Evolutionary conservation across 2,888 invertebrate genomes (phyloP).

Genomic region (Hirtodrosophila duncani): DNA sequence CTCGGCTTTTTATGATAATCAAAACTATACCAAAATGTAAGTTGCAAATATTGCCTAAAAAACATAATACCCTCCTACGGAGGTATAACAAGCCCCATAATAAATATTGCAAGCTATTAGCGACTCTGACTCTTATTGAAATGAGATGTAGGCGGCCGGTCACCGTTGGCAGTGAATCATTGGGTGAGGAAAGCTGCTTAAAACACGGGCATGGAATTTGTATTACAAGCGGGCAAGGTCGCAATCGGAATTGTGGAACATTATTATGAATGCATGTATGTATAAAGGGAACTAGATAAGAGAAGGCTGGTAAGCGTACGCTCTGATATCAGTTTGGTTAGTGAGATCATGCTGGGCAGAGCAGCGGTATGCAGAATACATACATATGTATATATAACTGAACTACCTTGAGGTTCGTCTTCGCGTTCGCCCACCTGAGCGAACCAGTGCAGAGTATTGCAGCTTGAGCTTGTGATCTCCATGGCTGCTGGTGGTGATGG

Average conservation of each 20-base stretch:
- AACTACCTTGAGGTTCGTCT: constrained; percentile 72
- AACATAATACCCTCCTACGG: too few relatives aligned
- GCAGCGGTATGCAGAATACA: constrained; percentile 8
- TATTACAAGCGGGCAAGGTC: constrained; percentile 37
- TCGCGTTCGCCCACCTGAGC: constrained; percentile 76
- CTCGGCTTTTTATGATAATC: too few relatives aligned
- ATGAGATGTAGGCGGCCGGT: too few relatives aligned
- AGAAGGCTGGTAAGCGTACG: constrained; percentile 25
- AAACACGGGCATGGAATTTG: constrained; percentile 9
- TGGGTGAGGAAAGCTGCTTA: constrained; percentile 1
- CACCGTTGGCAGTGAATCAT: not conserved
- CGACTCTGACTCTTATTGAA: too few relatives aligned
- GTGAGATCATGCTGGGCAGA: constrained; percentile 39
- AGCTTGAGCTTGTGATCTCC: constrained; percentile 48
- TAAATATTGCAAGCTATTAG: too few relatives aligned
- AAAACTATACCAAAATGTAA: too few relatives aligned
- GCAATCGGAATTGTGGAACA: not conserved
- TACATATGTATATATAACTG: constrained; percentile 32
- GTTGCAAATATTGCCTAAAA: too few relatives aligned
- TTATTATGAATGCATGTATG: constrained; percentile 2
- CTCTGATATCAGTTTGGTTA: constrained; percentile 17
- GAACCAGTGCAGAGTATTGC: constrained; percentile 77
- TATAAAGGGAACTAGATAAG: constrained; percentile 14
- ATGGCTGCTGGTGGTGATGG: constrained; percentile 14
- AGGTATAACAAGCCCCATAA: too few relatives aligned